Base-by-base conservation (phyloP, 1,140 invertebrate genomes). In the Lasaia peninsularis region DNA sequence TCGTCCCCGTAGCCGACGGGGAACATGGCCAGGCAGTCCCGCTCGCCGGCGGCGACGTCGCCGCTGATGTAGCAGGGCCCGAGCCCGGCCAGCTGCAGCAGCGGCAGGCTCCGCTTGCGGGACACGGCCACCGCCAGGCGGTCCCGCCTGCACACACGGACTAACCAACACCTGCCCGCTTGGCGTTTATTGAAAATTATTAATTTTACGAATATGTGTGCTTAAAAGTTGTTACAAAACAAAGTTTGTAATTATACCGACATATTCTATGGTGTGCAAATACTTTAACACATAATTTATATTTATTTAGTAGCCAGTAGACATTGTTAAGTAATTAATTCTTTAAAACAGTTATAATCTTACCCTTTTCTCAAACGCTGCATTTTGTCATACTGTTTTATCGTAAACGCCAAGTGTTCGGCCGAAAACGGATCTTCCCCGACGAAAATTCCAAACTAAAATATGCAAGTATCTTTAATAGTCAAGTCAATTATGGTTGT, bases 1-100 rank as follows among this genome's bases (percentile, higher is more conserved):
- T 84, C 78, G 44, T 88, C 85, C 6, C 83, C 85, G 49, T 88
- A 86, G 5, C 83, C 82, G 2, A 88, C 85, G 0, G 85, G 85
- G 58, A 88, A 88, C 32, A 88, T 60, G 0, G 71, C 50, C 2
- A 86, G 73, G 48, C 85, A 85, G 50, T 88, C 85, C 5, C 60
- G 59, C 54, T 85, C 80, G 0, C 82, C 85, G 1, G 73, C 63
- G 0, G 11, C 34, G 2, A 68, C 56, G 58, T 86, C 81, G 8
- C 67, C 64, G 67, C 82, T 86, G 56, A 88, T 86, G 64, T 88
- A 86, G 31, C 69, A 69, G 0, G 85, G 85, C 52, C 77, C 80
- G 12, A 79, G 63, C 0, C 79, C 80, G 0, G 83, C 85, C 33
- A 88, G 61, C 52, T 82, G 79, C 16, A 88, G 70, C 12, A 86